Conservation (phyloP, 2,113 vertebrate species). For the Myrmecobius fasciatus region DNA sequence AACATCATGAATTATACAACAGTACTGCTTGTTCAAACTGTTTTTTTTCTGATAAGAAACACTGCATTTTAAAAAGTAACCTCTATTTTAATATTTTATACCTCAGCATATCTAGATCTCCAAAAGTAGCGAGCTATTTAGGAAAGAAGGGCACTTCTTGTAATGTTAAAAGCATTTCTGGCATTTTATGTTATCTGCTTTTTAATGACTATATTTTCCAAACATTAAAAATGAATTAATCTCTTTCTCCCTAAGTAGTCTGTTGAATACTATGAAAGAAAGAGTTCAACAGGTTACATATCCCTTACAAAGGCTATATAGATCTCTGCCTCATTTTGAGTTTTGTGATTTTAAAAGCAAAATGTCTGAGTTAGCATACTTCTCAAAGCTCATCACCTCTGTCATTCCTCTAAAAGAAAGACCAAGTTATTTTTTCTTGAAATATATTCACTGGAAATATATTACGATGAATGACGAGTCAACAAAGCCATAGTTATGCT, state of each 20-base stretch:
- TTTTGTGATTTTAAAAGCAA: conserved; percentile 74
- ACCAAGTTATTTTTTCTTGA: conserved; percentile 21
- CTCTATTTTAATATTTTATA: conserved; percentile 90
- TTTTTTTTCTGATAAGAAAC: conserved; percentile 86
- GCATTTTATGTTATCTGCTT: conserved; percentile 87
- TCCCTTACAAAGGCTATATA: conserved; percentile 69
- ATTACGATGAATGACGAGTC: conserved; percentile 21
- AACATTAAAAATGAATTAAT: conserved; percentile 91
- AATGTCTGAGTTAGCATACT: conserved; percentile 62
- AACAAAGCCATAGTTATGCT: background rate
- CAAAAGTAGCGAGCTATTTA: conserved; percentile 86
- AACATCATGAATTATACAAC: conserved; percentile 86
- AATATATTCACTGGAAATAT: conserved; percentile 45
- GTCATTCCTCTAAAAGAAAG: conserved; percentile 34
- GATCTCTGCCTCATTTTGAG: conserved; percentile 66
- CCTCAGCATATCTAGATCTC: conserved; percentile 83
- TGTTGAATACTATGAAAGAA: conserved; percentile 80
- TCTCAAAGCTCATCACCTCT: conserved; percentile 56
- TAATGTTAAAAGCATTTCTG: conserved; percentile 89
- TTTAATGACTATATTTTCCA: conserved; percentile 89
- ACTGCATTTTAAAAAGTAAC: conserved; percentile 86
- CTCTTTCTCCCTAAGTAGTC: conserved; percentile 85
- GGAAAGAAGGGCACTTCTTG: conserved; percentile 84
- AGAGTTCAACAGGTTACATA: conserved; percentile 82
- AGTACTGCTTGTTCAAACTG: conserved; percentile 84